phyloP scores from a whole-genome alignment of 1,140 invertebrate genomes.

The Halyomorpha halys region DNA sequence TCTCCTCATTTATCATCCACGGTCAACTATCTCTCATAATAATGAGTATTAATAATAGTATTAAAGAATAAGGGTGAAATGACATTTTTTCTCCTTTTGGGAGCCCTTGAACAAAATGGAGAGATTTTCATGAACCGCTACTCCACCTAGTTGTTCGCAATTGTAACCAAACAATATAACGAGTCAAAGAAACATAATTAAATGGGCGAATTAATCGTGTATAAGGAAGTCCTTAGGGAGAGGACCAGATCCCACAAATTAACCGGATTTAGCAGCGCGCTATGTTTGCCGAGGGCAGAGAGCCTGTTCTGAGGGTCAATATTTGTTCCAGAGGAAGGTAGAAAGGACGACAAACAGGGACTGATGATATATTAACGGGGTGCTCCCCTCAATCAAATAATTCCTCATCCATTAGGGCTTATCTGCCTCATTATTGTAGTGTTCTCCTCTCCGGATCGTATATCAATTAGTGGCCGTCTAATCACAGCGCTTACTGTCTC shows the following conservation, averaged over 20 bases:
- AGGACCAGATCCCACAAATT: background rate
- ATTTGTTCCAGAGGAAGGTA: background rate
- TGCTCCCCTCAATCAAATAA: constrained; percentile 5
- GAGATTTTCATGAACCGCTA: too few relatives aligned
- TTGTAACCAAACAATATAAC: too few relatives aligned
- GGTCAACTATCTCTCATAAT: too few relatives aligned
- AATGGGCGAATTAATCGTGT: too few relatives aligned
- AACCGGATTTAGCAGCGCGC: constrained; percentile 4
- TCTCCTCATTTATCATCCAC: too few relatives aligned
- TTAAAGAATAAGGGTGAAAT: too few relatives aligned
- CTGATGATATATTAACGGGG: background rate
- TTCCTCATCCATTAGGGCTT: constrained; percentile 7
- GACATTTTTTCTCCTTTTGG: too few relatives aligned
- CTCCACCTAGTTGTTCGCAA: too few relatives aligned
- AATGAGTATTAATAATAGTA: too few relatives aligned
- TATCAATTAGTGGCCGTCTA: background rate
- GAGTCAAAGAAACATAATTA: too few relatives aligned
- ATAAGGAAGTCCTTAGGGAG: background rate
- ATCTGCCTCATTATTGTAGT: constrained; percentile 6
- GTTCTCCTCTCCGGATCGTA: background rate
- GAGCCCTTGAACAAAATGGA: too few relatives aligned
- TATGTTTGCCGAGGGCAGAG: background rate
- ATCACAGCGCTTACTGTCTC: too few relatives aligned
- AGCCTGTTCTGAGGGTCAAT: background rate
- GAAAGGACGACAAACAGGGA: constrained; percentile 1